These are phyloP conservation scores for Eufriesea mexicana DNA, from an alignment of 1,140 invertebrate species.

Conservation along the genomic window DNA sequence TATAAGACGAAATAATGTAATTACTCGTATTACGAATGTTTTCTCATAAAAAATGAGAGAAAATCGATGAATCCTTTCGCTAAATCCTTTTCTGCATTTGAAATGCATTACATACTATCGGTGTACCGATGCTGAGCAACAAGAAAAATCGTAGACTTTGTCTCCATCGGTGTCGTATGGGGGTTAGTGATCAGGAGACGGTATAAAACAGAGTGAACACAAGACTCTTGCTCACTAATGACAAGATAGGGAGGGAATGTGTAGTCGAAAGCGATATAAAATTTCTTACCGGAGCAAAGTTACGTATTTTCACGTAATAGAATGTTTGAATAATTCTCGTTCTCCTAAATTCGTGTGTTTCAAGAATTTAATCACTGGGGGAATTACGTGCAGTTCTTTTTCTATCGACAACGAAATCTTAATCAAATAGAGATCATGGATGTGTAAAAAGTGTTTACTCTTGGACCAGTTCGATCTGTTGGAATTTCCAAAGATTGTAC, in stretches of 20 bases:
- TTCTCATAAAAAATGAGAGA: too few species aligned
- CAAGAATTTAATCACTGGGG: background rate
- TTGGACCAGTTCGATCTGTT: background rate
- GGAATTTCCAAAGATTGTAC: background rate
- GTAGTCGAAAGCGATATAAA: background rate
- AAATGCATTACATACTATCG: background rate
- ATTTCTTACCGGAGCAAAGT: background rate
- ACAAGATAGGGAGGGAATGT: slow-evolving; percentile 50
- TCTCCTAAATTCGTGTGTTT: background rate
- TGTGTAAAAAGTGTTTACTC: slow-evolving; percentile 40
- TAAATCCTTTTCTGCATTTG: background rate
- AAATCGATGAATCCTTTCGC: background rate
- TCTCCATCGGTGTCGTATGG: slow-evolving; percentile 29
- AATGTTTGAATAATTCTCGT: background rate
- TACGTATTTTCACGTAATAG: background rate
- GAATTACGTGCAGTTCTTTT: background rate
- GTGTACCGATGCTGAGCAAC: background rate
- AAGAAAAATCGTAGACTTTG: slow-evolving; percentile 44
- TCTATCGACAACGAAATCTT: background rate
- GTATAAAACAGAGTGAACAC: slow-evolving; percentile 60
- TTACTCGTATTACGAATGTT: too few species aligned
- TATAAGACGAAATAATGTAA: too few species aligned
- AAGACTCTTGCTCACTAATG: slow-evolving; percentile 51
- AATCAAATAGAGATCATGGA: background rate
- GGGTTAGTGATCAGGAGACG: slow-evolving; percentile 50